These are phyloP conservation scores for Gadus macrocephalus DNA, from an alignment of 2,113 vertebrate genomes.

Conservation along the genomic window DNA sequence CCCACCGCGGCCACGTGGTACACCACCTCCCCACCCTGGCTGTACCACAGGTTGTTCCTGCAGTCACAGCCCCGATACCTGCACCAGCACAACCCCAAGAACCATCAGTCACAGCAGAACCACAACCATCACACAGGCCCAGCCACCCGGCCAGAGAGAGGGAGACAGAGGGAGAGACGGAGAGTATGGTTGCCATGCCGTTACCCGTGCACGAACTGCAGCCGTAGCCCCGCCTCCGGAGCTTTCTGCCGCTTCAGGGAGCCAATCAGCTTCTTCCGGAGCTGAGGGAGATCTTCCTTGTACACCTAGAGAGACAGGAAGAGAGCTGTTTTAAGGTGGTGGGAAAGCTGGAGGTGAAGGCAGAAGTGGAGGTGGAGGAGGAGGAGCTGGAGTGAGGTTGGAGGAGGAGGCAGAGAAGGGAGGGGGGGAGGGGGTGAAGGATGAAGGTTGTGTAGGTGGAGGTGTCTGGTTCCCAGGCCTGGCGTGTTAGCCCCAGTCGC, in stretches of 20 bases:
- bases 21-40: constrained; percentile 87
- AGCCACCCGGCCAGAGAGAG: too few relatives aligned
- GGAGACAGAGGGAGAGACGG: not conserved
- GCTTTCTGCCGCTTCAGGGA: constrained; percentile 88
- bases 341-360: too few relatives aligned
- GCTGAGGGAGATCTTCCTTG: constrained; percentile 97
- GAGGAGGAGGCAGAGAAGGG: too few relatives aligned
- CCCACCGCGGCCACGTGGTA: constrained; percentile 93
- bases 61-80: constrained; percentile 56
- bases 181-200: not conserved
- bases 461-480: too few relatives aligned
- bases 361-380: too few relatives aligned
- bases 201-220: constrained; percentile 97
- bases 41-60: constrained; percentile 95
- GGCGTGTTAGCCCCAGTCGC: too few relatives aligned
- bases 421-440: too few relatives aligned
- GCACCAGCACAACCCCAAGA: not conserved
- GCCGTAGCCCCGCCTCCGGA: constrained; percentile 86
- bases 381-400: too few relatives aligned
- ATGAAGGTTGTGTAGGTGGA: too few relatives aligned
- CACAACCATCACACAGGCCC: not conserved
- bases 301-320: constrained; percentile 78
- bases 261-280: constrained; percentile 85
- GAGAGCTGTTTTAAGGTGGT: too few relatives aligned
- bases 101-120: too few relatives aligned